Evolutionary conservation across 2,888 invertebrate species (phyloP), one percentile per base, ranked within the genome.

Genomic region (Exephanes ischioxanthus): DNA sequence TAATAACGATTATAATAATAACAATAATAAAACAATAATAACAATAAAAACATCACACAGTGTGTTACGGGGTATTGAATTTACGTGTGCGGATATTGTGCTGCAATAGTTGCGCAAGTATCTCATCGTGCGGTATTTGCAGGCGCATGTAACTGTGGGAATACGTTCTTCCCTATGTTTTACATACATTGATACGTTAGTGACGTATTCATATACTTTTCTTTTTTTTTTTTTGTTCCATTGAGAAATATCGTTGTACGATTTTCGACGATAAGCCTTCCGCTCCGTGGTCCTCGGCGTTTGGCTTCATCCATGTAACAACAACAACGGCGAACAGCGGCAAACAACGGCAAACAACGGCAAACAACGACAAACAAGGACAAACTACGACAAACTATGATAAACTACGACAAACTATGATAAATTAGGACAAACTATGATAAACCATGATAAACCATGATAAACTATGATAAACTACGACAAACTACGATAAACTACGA

Each of bases 71-170:
- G 26, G 55, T 37, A 66, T 58, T 66, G 41, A 48, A 75, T 68
- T 48, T 61, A 68, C 53, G 61, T 51, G 67, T 41, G 61, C 72
- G 37, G 22, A 30, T 41, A 76, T 77, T 53, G 68, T 55, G 33
- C 51, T 41, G 83, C 72, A 79, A 83, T 72, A 73, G 79, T 73
- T 73, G 71, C 73, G 73, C 75, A 82, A 55, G 68, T 22, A 85
- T 51, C 82, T 85, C 78, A 73, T 85, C 22, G 55, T 73, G 68
- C 75, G 68, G 73, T 22, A 68, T 72, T 81, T 63, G 78, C 66
- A 73, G 67, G 66, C 58, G 61, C 14, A 61, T 48, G 19, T 81
- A 78, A 85, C 85, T 82, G 85, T 77, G 63, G 80, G 75, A 71
- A 84, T 77, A 71, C 75, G 75, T 80, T 76, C 22, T 41, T 76